Percentiles rank a stretch among this genome's conserved stretches.
Conservation (phyloP, 2,888 invertebrate genomes). For the Dorcus hopei region DNA sequence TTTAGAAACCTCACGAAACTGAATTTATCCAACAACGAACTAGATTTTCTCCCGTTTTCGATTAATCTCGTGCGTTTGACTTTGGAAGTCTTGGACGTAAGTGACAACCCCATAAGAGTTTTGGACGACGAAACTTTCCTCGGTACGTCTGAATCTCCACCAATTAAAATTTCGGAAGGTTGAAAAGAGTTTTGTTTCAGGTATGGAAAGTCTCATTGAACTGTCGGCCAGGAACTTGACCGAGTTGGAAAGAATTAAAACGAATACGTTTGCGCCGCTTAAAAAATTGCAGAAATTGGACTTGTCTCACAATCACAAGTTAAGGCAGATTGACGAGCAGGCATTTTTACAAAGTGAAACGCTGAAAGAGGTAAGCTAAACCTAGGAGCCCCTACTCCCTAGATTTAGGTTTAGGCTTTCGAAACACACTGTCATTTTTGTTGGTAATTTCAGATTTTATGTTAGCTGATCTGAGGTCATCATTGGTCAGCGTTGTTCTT, state of each 20-base stretch:
- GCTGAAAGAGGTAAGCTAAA: slow-evolving; percentile 54
- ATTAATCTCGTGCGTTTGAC: slow-evolving; percentile 55
- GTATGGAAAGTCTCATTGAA: slow-evolving; percentile 54
- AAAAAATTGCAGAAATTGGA: slow-evolving; percentile 36
- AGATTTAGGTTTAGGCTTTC: no score
- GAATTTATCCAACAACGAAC: slow-evolving; percentile 59
- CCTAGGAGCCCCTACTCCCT: no score
- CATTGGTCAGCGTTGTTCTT: no score
- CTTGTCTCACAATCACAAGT: slow-evolving; percentile 35
- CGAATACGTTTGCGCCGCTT: slow-evolving; percentile 39
- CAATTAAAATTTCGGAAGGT: not conserved
- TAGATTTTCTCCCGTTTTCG: slow-evolving; percentile 58
- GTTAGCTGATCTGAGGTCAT: no score
- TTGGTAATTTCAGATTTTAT: no score
- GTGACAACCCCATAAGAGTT: slow-evolving; percentile 59
- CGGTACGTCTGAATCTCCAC: slow-evolving; percentile 44
- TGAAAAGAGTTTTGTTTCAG: slow-evolving; percentile 39
- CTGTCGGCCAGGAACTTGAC: slow-evolving; percentile 61
- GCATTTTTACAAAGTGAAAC: slow-evolving; percentile 56
- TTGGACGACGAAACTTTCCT: slow-evolving; percentile 60
- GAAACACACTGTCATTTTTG: no score
- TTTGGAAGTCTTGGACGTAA: slow-evolving; percentile 58
- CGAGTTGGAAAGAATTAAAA: slow-evolving; percentile 53
- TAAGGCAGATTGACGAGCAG: slow-evolving; percentile 54
- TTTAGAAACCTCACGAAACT: slow-evolving; percentile 55